Conservation (phyloP, 2,797 vertebrate species). For the Enteromius mattozi region DNA sequence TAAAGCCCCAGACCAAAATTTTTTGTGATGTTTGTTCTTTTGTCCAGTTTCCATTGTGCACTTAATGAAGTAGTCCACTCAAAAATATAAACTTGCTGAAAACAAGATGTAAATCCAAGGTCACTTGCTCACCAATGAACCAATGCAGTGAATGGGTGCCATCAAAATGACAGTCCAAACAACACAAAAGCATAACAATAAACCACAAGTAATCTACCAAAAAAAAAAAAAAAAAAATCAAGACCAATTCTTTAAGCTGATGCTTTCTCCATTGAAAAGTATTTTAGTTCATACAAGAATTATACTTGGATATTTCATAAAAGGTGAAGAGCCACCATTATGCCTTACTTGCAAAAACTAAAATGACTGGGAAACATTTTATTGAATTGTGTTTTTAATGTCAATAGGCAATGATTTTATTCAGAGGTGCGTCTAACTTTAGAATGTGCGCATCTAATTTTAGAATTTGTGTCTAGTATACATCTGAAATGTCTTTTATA, state of each 20-base stretch:
- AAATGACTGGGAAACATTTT: no score
- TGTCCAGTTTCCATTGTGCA: not conserved
- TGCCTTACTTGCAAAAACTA: no score
- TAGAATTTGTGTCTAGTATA: no score
- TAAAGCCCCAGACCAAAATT: slow-evolving; percentile 84
- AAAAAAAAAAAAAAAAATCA: not conserved
- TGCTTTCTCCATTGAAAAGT: not conserved
- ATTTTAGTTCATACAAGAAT: no score
- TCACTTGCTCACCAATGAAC: not conserved
- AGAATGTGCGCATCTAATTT: no score
- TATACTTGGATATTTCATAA: no score
- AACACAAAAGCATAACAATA: not conserved
- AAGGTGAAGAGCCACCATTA: no score
- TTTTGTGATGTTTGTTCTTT: slow-evolving; percentile 66
- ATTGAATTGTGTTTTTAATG: no score
- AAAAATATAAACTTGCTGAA: not conserved
- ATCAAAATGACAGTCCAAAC: not conserved
- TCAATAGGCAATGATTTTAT: no score
- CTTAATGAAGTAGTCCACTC: not conserved
- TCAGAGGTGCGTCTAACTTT: no score
- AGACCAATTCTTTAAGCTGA: not conserved
- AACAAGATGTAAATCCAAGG: not conserved
- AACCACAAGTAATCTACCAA: not conserved
- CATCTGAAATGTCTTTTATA: no score
- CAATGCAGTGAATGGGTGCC: not conserved